phyloP scores from a whole-genome alignment of 2,113 vertebrate species.

The Engystomops pustulosus region DNA sequence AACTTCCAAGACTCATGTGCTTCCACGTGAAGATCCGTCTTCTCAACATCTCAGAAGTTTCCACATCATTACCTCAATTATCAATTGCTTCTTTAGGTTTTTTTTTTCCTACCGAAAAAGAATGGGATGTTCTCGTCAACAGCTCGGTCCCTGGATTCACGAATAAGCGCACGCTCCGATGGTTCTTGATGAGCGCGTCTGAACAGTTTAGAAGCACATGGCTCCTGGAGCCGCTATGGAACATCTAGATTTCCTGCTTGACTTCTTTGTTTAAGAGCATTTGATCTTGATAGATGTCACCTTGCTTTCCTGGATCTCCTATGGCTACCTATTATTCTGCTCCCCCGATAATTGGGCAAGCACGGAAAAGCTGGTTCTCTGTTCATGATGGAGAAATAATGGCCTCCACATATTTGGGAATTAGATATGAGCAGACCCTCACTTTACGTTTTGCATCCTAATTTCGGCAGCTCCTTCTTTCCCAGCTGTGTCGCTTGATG shows the following conservation, averaged over 20 bases:
- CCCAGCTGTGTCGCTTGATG: too few relatives aligned
- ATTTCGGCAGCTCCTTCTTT: too few relatives aligned
- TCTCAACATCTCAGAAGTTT: constrained; percentile 33
- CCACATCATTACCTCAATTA: constrained; percentile 26
- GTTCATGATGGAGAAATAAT: not conserved
- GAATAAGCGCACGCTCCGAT: not conserved
- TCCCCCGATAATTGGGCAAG: not conserved
- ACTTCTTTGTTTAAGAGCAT: not conserved
- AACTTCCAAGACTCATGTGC: constrained; percentile 34
- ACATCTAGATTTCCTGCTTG: constrained; percentile 33
- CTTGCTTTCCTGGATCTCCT: not conserved
- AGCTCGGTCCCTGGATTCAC: not conserved
- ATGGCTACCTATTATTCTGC: not conserved
- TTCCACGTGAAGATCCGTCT: constrained; percentile 22
- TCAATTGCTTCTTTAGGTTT: not conserved
- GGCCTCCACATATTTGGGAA: too few relatives aligned
- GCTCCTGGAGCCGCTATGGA: not conserved
- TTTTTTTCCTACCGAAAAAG: not conserved
- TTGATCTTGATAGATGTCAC: not conserved
- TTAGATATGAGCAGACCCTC: too few relatives aligned
- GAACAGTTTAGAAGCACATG: not conserved
- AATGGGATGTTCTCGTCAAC: constrained; percentile 16
- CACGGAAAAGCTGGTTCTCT: not conserved
- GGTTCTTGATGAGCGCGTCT: not conserved
- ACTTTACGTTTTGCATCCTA: too few relatives aligned